Conservation (phyloP, 2,113 vertebrate genomes). For the Vulpes lagopus region DNA sequence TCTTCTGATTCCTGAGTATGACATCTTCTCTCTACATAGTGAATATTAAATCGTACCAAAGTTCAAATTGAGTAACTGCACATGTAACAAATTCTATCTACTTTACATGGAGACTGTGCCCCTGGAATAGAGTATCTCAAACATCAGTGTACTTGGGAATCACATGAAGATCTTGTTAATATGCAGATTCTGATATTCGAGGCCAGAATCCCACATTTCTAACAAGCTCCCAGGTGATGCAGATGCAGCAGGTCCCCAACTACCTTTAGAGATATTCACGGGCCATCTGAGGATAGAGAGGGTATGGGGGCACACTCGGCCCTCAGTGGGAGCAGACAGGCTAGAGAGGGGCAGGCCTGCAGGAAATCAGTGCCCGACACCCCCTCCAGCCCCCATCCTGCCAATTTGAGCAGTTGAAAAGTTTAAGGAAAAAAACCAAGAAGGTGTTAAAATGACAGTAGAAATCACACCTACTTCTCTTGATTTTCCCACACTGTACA, state of each 20-base stretch:
- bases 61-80: background rate
- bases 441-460: background rate
- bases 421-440: background rate
- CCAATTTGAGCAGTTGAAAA: background rate
- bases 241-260: background rate
- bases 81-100: background rate
- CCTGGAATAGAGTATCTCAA: background rate
- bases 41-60: background rate
- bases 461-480: background rate
- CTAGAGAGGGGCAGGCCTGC: background rate
- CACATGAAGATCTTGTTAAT: background rate
- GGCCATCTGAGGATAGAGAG: background rate
- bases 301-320: accelerated
- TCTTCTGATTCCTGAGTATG: background rate
- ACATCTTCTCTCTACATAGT: background rate
- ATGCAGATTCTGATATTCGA: background rate
- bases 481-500: background rate
- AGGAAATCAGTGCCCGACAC: background rate
- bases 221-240: background rate
- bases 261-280: background rate
- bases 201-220: background rate
- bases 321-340: accelerated
- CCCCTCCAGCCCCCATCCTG: background rate
- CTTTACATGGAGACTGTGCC: background rate
- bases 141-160: accelerated